These are phyloP conservation scores for Argyrosomus japonicus DNA, from an alignment of 2,113 vertebrate species.

Conservation along the genomic window DNA sequence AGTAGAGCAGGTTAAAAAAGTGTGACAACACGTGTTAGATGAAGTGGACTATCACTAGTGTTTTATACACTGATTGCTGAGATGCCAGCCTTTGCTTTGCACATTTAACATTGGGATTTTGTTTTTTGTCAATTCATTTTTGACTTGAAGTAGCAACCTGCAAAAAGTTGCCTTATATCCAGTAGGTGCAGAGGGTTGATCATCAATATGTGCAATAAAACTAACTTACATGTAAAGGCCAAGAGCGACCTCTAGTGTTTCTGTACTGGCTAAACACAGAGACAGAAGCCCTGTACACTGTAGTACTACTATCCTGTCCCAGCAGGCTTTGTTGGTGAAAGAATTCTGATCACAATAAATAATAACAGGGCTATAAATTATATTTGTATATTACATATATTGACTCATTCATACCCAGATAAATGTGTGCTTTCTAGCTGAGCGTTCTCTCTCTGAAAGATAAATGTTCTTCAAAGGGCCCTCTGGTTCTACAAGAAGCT, in stretches of 20 bases:
- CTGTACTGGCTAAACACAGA: not conserved
- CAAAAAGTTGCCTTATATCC: not conserved
- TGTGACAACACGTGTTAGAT: not conserved
- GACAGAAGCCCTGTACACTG: not conserved
- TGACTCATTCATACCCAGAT: too few species aligned
- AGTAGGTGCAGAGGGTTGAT: not conserved
- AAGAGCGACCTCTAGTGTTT: constrained; percentile 54
- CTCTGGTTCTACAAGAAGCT: too few species aligned
- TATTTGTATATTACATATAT: too few species aligned
- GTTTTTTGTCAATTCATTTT: not conserved
- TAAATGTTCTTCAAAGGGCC: too few species aligned
- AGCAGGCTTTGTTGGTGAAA: not conserved
- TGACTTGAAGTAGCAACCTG: not conserved
- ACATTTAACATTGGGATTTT: not conserved
- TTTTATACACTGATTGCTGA: not conserved
- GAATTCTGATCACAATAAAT: not conserved
- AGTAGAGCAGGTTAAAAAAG: not conserved
- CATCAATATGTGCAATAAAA: not conserved
- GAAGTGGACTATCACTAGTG: not conserved
- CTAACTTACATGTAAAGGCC: not conserved
- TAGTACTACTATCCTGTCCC: not conserved
- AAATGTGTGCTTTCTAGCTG: too few species aligned
- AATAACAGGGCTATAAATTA: too few species aligned
- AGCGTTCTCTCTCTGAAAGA: too few species aligned
- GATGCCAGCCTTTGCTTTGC: not conserved